phyloP scores from a whole-genome alignment of 1,140 invertebrate species.

The Drosophila teissieri region DNA sequence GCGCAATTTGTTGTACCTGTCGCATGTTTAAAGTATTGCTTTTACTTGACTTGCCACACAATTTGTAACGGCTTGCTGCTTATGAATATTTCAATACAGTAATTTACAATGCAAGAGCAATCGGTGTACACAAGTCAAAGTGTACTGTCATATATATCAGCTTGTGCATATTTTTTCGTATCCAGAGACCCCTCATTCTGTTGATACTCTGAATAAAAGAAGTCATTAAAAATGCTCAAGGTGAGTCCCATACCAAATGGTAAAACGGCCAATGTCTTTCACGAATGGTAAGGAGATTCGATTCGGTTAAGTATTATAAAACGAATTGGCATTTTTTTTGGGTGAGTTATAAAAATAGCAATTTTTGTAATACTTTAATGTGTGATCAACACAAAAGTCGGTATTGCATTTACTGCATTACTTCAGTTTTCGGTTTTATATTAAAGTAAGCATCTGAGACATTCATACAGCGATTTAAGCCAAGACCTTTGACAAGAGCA shows the following conservation, averaged over 20 bases:
- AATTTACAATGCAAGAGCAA: slow-evolving; percentile 71
- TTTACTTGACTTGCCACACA: slow-evolving; percentile 19
- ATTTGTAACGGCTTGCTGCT: slow-evolving; percentile 51
- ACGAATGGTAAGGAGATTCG: slow-evolving; percentile 7
- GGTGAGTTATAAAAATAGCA: background rate
- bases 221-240: slow-evolving; percentile 73
- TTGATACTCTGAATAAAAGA: slow-evolving; percentile 67
- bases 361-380: background rate
- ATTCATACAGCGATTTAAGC: too few relatives aligned
- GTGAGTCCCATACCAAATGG: slow-evolving; percentile 54
- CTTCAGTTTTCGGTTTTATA: too few relatives aligned
- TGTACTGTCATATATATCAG: slow-evolving; percentile 29
- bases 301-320: slow-evolving; percentile 12
- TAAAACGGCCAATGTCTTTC: slow-evolving; percentile 44
- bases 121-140: slow-evolving; percentile 16
- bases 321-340: background rate
- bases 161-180: slow-evolving; percentile 15
- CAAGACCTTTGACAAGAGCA: background rate
- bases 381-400: background rate
- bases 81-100: slow-evolving; percentile 69
- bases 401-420: too few relatives aligned
- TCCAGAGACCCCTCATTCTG: slow-evolving; percentile 21
- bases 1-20: background rate
- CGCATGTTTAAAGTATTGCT: slow-evolving; percentile 21
- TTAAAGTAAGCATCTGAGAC: too few relatives aligned